These are phyloP conservation scores for Pelochelys cantorii DNA, from an alignment of 2,797 vertebrate species.

Conservation along the genomic window DNA sequence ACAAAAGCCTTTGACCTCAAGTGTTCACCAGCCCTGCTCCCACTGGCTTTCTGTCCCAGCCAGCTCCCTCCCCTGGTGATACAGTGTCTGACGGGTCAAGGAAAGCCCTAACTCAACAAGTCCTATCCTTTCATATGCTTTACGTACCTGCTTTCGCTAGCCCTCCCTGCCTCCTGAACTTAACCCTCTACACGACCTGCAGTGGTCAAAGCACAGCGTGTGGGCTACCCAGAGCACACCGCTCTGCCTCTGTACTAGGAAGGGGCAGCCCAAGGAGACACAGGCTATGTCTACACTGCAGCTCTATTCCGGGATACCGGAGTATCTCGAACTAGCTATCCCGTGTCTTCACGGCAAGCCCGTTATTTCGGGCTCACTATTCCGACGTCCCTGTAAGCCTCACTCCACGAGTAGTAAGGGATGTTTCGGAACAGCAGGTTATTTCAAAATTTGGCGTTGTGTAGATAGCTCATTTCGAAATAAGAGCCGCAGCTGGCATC, in stretches of 20 bases:
- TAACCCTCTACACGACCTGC: background rate
- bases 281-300: fast-evolving
- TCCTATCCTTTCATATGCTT: background rate
- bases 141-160: background rate
- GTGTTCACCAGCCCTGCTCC: background rate
- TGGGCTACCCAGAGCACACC: fast-evolving
- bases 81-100: background rate
- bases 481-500: too few species aligned
- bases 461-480: too few species aligned
- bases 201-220: fast-evolving
- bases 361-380: too few species aligned
- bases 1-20: background rate
- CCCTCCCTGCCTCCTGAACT: background rate
- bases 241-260: fast-evolving
- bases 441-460: too few species aligned
- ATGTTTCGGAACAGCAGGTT: too few species aligned
- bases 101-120: background rate
- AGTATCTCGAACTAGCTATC: too few species aligned
- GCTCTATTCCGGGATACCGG: too few species aligned
- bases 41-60: background rate
- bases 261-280: fast-evolving
- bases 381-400: too few species aligned
- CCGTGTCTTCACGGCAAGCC: too few species aligned
- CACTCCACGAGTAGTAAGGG: too few species aligned
- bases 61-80: background rate